Conservation (phyloP, 2,797 vertebrate genomes). For the Mareca strepera region DNA sequence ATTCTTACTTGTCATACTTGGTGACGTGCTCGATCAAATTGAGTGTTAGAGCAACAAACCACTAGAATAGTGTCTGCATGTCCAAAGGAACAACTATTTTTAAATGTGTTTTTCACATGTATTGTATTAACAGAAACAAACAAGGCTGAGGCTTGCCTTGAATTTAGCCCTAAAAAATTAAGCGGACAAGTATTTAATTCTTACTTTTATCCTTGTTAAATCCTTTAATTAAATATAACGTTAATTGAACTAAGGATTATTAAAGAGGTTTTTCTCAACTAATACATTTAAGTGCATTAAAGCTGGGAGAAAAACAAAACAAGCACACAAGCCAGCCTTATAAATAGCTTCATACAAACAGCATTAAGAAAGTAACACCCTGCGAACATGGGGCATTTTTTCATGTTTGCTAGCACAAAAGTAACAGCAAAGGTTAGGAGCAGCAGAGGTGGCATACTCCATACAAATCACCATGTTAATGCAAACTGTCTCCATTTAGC, state of each 20-base stretch:
- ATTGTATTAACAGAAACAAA: background rate
- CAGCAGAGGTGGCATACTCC: background rate
- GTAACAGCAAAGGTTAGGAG: background rate
- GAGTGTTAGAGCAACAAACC: background rate
- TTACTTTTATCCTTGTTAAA: conserved; percentile 12
- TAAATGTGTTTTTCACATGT: background rate
- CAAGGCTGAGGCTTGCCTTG: background rate
- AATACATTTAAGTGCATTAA: conserved; percentile 23
- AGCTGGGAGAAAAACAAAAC: conserved; percentile 1
- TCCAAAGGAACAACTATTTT: background rate
- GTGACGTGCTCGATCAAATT: background rate
- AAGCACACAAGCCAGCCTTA: background rate
- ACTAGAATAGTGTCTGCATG: background rate
- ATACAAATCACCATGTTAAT: background rate
- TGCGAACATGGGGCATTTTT: background rate
- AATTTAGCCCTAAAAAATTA: conserved; percentile 22
- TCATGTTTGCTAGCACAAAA: conserved; percentile 1
- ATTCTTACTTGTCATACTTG: background rate
- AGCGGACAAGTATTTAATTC: background rate
- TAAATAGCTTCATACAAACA: background rate
- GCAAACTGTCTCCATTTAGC: background rate
- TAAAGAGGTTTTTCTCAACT: background rate
- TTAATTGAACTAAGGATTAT: conserved; percentile 3
- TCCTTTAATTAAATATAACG: conserved; percentile 44
- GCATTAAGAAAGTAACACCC: background rate